A percentile compares a stretch with the other conserved stretches of the same genome.
Conservation (phyloP, 2,888 invertebrate genomes). For the Anthophora plumipes region DNA sequence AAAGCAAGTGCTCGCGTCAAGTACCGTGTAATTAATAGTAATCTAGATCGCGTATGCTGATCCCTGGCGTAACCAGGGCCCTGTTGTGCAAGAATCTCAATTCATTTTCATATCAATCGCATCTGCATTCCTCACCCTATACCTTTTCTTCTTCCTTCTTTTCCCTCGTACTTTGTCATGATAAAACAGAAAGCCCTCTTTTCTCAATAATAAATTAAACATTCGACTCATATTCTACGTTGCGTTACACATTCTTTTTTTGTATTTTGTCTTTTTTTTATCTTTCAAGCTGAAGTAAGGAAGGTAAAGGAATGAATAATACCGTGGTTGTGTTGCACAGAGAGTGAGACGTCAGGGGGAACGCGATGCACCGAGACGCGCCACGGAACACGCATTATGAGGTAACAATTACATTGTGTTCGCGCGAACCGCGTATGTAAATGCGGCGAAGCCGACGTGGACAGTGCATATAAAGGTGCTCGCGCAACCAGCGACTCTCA, state of each 20-base stretch:
- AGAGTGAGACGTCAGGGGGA: conserved; percentile 74
- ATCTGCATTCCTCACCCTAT: conserved; percentile 23
- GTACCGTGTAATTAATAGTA: conserved; percentile 54
- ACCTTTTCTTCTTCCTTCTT: not conserved
- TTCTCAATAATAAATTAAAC: not conserved
- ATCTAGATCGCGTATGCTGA: conserved; percentile 47
- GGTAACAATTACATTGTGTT: conserved; percentile 80
- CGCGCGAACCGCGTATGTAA: conserved; percentile 78
- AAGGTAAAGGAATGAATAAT: not conserved
- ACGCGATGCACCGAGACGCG: conserved; percentile 53
- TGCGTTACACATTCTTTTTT: not conserved
- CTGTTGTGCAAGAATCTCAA: conserved; percentile 26
- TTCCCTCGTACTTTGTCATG: not conserved
- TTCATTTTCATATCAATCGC: conserved; percentile 53
- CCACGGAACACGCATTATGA: conserved; percentile 74
- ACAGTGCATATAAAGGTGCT: conserved; percentile 70
- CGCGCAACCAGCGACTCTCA: conserved; percentile 58
- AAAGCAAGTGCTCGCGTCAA: conserved; percentile 30
- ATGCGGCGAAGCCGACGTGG: conserved; percentile 67
- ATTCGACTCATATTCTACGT: not conserved
- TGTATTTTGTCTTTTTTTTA: not conserved
- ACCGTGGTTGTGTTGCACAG: not conserved
- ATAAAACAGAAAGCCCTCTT: too few relatives aligned
- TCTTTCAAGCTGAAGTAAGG: not conserved
- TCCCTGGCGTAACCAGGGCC: not conserved